Conservation (phyloP, 2,888 invertebrate genomes). For the Lottia gigantea region DNA sequence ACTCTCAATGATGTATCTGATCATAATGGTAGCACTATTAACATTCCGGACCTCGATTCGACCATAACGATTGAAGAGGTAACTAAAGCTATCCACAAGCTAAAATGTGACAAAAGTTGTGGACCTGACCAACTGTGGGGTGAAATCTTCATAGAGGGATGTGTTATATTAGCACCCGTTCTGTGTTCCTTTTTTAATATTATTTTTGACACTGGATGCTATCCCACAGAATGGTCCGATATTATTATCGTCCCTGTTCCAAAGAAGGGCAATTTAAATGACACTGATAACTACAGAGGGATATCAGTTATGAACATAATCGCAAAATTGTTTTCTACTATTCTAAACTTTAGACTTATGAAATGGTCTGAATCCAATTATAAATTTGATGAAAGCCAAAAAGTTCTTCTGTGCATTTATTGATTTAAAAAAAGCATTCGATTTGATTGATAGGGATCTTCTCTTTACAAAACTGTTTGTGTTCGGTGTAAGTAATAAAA, state of each 20-base stretch:
- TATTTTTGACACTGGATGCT: constrained; percentile 2
- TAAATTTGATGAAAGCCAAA: background rate
- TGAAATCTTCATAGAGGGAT: background rate
- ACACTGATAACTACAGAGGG: background rate
- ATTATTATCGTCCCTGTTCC: background rate
- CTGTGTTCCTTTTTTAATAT: background rate
- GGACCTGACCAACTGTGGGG: background rate
- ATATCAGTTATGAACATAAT: constrained; percentile 7
- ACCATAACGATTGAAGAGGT: background rate
- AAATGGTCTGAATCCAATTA: constrained; percentile 4
- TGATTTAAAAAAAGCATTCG: background rate
- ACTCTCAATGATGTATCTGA: background rate
- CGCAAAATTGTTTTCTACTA: constrained; percentile 7
- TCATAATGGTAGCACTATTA: background rate
- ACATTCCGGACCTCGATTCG: background rate
- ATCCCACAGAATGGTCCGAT: background rate
- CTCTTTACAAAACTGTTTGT: background rate
- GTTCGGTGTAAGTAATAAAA: background rate
- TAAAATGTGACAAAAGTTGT: background rate
- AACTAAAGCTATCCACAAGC: background rate
- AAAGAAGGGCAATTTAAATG: background rate
- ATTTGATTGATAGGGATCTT: background rate
- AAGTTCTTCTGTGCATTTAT: constrained; percentile 10
- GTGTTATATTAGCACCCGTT: background rate
- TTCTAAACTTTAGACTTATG: background rate